Conservation (phyloP, 1,140 invertebrate genomes). For the Brevipalpus yothersi region DNA sequence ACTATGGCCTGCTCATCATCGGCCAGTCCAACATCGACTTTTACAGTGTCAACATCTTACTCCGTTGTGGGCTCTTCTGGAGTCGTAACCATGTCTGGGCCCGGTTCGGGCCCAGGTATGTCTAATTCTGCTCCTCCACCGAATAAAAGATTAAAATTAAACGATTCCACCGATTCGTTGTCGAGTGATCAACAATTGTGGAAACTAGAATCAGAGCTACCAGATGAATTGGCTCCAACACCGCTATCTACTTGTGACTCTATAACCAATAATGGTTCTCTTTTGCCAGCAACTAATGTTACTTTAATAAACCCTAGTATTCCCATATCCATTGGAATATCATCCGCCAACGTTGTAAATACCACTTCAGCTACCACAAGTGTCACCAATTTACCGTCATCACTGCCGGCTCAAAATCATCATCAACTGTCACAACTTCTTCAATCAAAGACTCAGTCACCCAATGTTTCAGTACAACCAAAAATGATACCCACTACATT, state of each 20-base stretch:
- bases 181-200: neutral
- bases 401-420: conserved; percentile 7
- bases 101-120: neutral
- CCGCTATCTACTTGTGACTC: neutral
- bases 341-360: conserved; percentile 4
- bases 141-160: conserved; percentile 8
- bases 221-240: conserved; percentile 8
- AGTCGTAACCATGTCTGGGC: neutral
- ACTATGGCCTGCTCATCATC: neutral
- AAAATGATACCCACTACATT: neutral
- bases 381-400: neutral
- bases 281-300: neutral
- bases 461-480: conserved; percentile 3
- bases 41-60: neutral
- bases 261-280: conserved; percentile 1
- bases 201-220: conserved; percentile 7
- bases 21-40: neutral
- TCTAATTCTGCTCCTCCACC: neutral
- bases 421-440: conserved; percentile 9
- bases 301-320: neutral
- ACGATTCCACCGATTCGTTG: conserved; percentile 6
- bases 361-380: conserved; percentile 1
- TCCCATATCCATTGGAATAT: conserved; percentile 4
- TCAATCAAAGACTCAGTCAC: conserved; percentile 1
- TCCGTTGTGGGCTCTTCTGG: neutral